A percentile compares a stretch with the other conserved stretches of the same genome.
Evolutionary conservation across 2,113 vertebrate genomes (phyloP).

Genomic region (Rhea americana): DNA sequence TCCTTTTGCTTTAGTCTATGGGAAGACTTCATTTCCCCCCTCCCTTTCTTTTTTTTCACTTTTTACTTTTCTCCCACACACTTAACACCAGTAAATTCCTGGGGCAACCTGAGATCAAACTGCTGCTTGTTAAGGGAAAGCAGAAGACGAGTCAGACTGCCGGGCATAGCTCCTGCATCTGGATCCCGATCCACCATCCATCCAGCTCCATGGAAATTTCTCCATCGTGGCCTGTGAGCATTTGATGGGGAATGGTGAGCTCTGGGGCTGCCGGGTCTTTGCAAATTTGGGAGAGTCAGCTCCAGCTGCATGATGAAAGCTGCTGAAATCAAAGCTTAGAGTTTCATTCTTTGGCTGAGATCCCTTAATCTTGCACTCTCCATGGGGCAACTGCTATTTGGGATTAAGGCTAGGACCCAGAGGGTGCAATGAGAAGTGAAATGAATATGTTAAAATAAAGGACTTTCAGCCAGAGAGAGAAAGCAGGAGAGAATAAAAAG

Average conservation of each 20-base stretch:
- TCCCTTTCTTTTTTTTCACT: not conserved
- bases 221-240: accelerated
- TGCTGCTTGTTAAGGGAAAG: not conserved
- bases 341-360: not conserved
- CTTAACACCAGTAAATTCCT: not conserved
- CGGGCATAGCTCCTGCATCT: accelerated
- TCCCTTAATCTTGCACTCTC: constrained; percentile 15
- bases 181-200: not conserved
- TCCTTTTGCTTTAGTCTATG: not conserved
- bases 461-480: not conserved
- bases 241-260: accelerated
- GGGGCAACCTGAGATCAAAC: not conserved
- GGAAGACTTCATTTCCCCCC: not conserved
- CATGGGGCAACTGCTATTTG: not conserved
- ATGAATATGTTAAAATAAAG: constrained; percentile 5
- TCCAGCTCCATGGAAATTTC: not conserved
- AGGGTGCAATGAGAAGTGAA: not conserved
- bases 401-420: constrained; percentile 18
- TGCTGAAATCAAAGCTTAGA: constrained; percentile 11
- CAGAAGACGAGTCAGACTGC: not conserved
- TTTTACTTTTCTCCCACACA: not conserved
- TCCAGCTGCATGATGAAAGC: not conserved
- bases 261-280: accelerated
- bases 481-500: not conserved
- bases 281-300: not conserved